Evolutionary conservation across 2,113 vertebrate genomes (phyloP).

Genomic region (Misgurnus anguillicaudatus): DNA sequence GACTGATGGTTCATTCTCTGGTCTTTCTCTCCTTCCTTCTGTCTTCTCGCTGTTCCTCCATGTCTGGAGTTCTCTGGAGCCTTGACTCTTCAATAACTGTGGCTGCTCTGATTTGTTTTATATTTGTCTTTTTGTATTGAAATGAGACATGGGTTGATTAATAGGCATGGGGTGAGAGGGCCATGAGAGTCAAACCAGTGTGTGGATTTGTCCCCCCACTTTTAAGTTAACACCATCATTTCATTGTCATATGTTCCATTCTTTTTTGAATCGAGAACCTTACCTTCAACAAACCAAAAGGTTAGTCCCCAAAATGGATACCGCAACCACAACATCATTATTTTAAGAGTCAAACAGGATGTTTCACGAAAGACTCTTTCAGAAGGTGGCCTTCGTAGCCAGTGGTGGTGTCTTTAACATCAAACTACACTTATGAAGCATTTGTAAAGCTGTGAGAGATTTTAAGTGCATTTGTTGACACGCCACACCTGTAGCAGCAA

Average conservation of each 20-base stretch:
- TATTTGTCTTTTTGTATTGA: constrained; percentile 49
- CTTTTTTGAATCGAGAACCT: constrained; percentile 25
- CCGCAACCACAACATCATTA: constrained; percentile 9
- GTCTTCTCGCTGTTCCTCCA: constrained; percentile 21
- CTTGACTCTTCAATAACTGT: constrained; percentile 54
- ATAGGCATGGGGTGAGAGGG: constrained; percentile 15
- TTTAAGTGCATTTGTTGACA: constrained; percentile 40
- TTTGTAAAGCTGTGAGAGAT: constrained; percentile 27
- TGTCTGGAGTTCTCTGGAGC: constrained; percentile 41
- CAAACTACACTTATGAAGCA: constrained; percentile 18
- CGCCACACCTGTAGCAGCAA: constrained; percentile 27
- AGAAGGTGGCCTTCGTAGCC: constrained; percentile 20
- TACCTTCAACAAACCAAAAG: constrained; percentile 24
- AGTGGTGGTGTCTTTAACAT: constrained; percentile 4
- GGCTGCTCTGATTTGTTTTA: constrained; percentile 51
- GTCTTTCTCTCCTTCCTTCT: constrained; percentile 17
- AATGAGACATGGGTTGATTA: constrained; percentile 15
- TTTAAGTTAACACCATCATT: constrained; percentile 33
- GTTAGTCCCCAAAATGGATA: constrained; percentile 21
- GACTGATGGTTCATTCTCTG: constrained; percentile 48
- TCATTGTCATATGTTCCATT: constrained; percentile 29
- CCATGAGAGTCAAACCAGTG: constrained; percentile 24
- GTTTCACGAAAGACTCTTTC: neutral
- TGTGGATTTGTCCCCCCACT: constrained; percentile 31
- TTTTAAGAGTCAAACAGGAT: neutral